Percentiles rank a stretch among this genome's conserved stretches.
These are phyloP conservation scores for Dermochelys coriacea DNA, from an alignment of 2,797 vertebrate species.

Conservation along the genomic window DNA sequence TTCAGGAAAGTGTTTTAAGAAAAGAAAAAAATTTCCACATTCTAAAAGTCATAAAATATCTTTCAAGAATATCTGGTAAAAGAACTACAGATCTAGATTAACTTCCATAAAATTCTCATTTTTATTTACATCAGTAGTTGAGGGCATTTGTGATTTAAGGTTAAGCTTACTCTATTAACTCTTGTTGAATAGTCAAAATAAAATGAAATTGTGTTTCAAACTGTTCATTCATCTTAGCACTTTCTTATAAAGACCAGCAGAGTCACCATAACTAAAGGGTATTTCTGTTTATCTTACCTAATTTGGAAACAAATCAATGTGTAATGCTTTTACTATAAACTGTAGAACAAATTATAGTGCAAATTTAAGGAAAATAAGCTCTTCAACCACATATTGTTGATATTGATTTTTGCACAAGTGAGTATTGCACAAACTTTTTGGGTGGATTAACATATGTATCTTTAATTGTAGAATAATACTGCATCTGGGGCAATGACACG, in stretches of 20 bases:
- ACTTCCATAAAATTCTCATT: not conserved
- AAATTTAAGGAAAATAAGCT: conserved; percentile 15
- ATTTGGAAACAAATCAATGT: not conserved
- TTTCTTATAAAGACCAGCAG: not conserved
- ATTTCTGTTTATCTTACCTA: not conserved
- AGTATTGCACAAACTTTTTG: not conserved
- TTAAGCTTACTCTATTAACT: not conserved
- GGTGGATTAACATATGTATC: conserved; percentile 48
- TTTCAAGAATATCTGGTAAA: not conserved
- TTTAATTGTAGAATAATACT: conserved; percentile 87
- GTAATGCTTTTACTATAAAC: not conserved
- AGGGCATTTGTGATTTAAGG: not conserved
- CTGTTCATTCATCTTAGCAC: not conserved
- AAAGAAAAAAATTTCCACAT: conserved; percentile 24
- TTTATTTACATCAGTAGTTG: not conserved
- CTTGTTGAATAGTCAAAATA: not conserved
- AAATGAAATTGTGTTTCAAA: not conserved
- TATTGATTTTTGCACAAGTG: not conserved
- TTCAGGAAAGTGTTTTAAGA: not conserved
- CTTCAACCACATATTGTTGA: not conserved
- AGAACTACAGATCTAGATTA: not conserved
- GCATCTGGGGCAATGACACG: conserved; percentile 94
- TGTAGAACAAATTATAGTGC: conserved; percentile 4
- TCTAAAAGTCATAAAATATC: conserved; percentile 57
- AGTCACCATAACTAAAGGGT: not conserved